phyloP scores from a whole-genome alignment of 2,888 invertebrate species.

The Hofmannophila pseudospretella region DNA sequence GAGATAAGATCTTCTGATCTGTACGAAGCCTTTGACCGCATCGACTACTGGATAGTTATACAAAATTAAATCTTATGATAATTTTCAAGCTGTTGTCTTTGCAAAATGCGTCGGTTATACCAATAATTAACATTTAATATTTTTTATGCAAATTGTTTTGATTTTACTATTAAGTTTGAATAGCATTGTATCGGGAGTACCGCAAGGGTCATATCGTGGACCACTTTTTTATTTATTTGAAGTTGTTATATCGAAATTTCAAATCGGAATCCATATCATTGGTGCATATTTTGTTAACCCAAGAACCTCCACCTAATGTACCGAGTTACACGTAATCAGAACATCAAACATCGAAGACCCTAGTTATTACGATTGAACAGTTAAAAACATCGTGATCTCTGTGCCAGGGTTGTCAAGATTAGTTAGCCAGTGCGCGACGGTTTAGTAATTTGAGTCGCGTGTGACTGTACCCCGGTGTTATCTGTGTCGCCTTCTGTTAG shows the following conservation, averaged over 20 bases:
- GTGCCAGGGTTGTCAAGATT: constrained; percentile 30
- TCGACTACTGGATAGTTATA: not conserved
- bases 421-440: constrained; percentile 20
- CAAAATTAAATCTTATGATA: no score
- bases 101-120: no score
- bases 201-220: constrained; percentile 1
- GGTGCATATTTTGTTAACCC: constrained; percentile 7
- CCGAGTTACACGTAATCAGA: not conserved
- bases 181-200: not conserved
- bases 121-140: no score
- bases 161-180: no score
- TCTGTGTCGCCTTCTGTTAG: constrained; percentile 20
- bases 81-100: no score
- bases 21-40: not conserved
- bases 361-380: constrained; percentile 27
- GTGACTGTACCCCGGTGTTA: constrained; percentile 12
- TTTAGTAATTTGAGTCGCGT: constrained; percentile 19
- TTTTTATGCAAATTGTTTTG: no score
- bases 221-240: not conserved
- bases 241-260: not conserved
- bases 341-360: constrained; percentile 22
- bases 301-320: constrained; percentile 5
- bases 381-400: constrained; percentile 40
- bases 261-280: constrained; percentile 9
- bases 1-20: no score